phyloP scores from a whole-genome alignment of 2,797 vertebrate species.

The Rhabdophis nuchalis region DNA sequence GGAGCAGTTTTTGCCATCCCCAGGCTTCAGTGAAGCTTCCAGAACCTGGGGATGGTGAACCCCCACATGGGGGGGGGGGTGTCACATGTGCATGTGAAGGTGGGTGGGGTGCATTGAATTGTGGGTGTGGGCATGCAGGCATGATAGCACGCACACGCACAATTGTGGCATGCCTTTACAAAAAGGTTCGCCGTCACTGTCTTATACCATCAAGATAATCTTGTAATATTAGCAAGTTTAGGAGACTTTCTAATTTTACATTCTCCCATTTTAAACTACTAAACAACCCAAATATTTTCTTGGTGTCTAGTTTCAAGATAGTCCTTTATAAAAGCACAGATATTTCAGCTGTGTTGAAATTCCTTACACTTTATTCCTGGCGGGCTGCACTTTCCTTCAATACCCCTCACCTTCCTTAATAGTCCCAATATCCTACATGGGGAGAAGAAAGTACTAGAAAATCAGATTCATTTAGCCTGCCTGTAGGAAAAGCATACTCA shows the following conservation, averaged over 20 bases:
- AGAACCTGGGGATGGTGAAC: no score
- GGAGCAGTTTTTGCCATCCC: no score
- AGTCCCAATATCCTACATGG: not conserved
- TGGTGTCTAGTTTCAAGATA: not conserved
- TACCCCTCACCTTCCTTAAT: not conserved
- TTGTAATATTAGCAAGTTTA: not conserved
- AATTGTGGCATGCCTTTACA: no score
- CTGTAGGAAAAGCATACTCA: not conserved
- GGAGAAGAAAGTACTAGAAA: not conserved
- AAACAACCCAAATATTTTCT: not conserved
- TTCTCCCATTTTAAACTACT: not conserved
- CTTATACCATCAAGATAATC: not conserved
- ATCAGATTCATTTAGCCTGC: not conserved
- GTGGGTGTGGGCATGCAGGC: no score
- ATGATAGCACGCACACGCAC: no score
- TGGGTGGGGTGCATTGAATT: no score
- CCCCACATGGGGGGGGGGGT: no score
- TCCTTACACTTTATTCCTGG: not conserved
- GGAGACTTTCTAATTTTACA: not conserved
- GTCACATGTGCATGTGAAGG: no score
- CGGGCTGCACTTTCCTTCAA: no score
- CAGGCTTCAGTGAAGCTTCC: no score
- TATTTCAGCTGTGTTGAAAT: not conserved
- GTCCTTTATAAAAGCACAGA: not conserved
- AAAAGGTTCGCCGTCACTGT: no score